phyloP scores from a whole-genome alignment of 2,113 vertebrate genomes.

The Campylomormyrus tamandua region DNA sequence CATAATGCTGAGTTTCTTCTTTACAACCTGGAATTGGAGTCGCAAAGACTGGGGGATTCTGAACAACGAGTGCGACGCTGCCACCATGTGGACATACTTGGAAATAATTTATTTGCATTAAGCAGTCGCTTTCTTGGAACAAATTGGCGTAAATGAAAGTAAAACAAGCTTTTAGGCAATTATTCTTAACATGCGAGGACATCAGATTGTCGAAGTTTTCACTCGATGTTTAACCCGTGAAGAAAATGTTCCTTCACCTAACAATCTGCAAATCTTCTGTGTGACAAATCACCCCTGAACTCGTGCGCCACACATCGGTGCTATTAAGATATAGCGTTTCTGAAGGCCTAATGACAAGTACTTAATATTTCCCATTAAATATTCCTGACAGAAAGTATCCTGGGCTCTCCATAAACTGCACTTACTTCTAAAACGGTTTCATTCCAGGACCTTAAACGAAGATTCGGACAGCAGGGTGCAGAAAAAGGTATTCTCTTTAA shows the following conservation, averaged over 20 bases:
- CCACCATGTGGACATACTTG: constrained; percentile 37
- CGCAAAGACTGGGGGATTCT: neutral
- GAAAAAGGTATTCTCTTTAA: too few relatives aligned
- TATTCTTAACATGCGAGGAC: neutral
- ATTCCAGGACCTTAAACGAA: neutral
- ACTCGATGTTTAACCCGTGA: neutral
- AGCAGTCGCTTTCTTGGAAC: neutral
- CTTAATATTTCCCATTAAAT: neutral
- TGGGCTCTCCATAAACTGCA: neutral
- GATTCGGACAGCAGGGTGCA: neutral
- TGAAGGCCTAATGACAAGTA: neutral
- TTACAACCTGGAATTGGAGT: neutral
- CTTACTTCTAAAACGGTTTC: neutral
- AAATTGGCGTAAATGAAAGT: neutral
- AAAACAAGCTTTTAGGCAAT: neutral
- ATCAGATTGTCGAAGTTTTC: neutral
- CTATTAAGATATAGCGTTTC: neutral
- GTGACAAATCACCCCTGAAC: neutral
- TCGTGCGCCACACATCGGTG: neutral
- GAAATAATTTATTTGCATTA: neutral
- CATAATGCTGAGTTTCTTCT: neutral
- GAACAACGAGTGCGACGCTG: constrained; percentile 3
- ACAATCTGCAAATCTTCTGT: neutral
- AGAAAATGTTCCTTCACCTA: neutral
- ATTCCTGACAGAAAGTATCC: neutral